Conservation (phyloP, 2,797 vertebrate genomes). For the Fratercula arctica region DNA sequence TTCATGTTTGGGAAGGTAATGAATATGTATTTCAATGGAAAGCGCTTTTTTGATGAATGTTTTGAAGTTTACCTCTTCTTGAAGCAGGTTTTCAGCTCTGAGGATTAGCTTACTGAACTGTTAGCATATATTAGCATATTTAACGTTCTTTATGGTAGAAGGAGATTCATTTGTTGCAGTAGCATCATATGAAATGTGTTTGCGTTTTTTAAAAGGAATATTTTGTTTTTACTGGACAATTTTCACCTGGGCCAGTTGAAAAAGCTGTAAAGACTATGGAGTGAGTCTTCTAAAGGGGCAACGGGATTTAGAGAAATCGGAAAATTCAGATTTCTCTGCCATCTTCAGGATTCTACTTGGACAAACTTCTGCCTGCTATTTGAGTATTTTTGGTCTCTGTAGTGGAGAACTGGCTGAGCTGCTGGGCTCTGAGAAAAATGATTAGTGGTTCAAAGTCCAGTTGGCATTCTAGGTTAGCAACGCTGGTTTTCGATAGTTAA, state of each 20-base stretch:
- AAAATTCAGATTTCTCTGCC: neutral
- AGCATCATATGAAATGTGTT: neutral
- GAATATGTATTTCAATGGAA: neutral
- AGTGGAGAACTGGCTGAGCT: neutral
- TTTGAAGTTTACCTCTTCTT: slow-evolving; percentile 45
- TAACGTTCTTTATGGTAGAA: neutral
- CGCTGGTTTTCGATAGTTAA: neutral
- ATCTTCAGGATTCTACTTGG: neutral
- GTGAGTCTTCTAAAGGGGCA: neutral
- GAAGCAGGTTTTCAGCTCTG: slow-evolving; percentile 26
- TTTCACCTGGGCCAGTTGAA: neutral
- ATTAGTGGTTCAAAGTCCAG: neutral
- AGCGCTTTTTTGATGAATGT: neutral
- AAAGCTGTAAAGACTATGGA: neutral
- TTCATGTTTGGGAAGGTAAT: neutral
- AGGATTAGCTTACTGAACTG: neutral
- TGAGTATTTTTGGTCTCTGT: neutral
- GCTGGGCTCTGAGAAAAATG: neutral
- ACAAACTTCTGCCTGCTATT: neutral
- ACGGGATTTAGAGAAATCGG: neutral
- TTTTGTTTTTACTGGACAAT: neutral
- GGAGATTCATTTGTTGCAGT: neutral
- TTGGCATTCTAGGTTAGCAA: neutral
- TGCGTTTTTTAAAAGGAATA: neutral
- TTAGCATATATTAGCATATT: slow-evolving; percentile 43